These are phyloP conservation scores for Eupeodes latifasciatus DNA, from an alignment of 2,888 invertebrate species.

Conservation along the genomic window DNA sequence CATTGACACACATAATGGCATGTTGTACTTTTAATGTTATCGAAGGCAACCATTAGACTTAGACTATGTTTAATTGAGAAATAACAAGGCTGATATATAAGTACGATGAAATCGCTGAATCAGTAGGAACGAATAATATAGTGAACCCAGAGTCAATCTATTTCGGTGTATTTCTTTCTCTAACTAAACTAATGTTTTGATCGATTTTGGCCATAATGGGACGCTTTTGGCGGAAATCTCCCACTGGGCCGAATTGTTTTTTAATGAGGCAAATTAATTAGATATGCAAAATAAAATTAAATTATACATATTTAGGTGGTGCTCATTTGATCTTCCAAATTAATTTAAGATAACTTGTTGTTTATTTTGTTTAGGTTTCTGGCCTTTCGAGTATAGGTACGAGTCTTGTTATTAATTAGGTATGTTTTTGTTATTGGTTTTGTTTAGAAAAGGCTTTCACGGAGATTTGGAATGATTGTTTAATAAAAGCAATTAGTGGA, in stretches of 20 bases:
- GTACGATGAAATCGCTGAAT: slow-evolving; percentile 22
- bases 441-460: no score
- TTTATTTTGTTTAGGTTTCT: not conserved
- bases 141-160: slow-evolving; percentile 42
- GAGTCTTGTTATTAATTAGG: no score
- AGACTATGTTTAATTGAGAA: slow-evolving; percentile 34
- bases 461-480: no score
- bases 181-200: not conserved
- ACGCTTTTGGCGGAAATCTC: slow-evolving; percentile 62
- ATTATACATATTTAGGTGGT: not conserved
- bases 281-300: slow-evolving; percentile 52
- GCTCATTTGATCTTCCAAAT: not conserved
- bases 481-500: no score
- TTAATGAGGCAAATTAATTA: slow-evolving; percentile 59
- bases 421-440: no score
- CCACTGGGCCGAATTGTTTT: slow-evolving; percentile 58
- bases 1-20: slow-evolving; percentile 49
- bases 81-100: not conserved
- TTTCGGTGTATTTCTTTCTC: not conserved
- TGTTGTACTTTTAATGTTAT: slow-evolving; percentile 60
- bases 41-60: slow-evolving; percentile 41
- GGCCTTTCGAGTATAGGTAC: not conserved
- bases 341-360: not conserved
- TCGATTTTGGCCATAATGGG: slow-evolving; percentile 26
- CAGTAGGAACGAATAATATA: not conserved